Conservation (phyloP, 1,140 invertebrate genomes). For the Drosophila sucinea region DNA sequence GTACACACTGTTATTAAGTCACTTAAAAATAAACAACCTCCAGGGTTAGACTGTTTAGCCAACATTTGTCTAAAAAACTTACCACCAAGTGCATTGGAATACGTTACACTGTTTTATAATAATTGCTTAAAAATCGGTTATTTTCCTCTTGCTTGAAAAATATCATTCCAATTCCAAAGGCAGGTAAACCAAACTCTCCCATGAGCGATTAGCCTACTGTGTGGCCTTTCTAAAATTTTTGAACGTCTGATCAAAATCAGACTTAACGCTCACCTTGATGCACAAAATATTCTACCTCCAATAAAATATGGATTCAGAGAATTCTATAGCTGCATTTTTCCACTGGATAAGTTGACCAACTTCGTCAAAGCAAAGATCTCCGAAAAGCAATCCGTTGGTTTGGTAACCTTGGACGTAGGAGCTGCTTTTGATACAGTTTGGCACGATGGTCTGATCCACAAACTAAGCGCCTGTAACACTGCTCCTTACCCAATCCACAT, state of each 20-base stretch:
- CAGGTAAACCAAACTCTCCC: constrained; percentile 5
- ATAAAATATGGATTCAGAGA: neutral
- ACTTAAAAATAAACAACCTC: constrained; percentile 3
- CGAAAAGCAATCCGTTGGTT: neutral
- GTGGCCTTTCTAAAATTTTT: constrained; percentile 10
- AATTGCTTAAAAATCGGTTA: constrained; percentile 1
- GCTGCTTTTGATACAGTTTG: neutral
- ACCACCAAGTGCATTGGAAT: constrained; percentile 4
- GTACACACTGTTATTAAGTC: neutral
- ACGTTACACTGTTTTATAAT: neutral
- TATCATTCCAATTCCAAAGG: constrained; percentile 11
- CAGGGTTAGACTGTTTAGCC: neutral
- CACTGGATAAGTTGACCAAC: neutral
- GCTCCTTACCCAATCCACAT: neutral
- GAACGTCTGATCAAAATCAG: neutral
- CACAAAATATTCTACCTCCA: neutral
- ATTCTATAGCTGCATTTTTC: neutral
- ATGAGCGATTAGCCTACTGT: constrained; percentile 5
- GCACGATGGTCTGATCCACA: neutral
- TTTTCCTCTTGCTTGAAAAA: constrained; percentile 5
- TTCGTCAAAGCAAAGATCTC: neutral
- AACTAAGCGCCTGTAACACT: neutral
- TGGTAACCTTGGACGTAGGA: constrained; percentile 9
- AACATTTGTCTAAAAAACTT: constrained; percentile 9
- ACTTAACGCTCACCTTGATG: constrained; percentile 4